A percentile compares a stretch with the other conserved stretches of the same genome.
phyloP scores from a whole-genome alignment of 2,797 vertebrate genomes.

The Phylloscopus collybita region DNA sequence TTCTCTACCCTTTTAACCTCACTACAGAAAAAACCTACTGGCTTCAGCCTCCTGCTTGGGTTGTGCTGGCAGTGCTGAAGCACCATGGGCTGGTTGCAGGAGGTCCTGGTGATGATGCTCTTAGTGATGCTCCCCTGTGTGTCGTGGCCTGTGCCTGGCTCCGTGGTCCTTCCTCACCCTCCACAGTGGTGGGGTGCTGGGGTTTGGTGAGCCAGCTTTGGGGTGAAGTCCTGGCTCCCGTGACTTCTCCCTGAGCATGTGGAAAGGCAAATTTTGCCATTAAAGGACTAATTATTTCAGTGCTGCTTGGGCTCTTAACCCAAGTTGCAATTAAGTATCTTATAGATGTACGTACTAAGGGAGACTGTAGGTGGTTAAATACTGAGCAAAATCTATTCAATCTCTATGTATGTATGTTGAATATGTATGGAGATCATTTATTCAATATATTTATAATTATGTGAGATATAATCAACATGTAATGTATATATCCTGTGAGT shows the following conservation, averaged over 20 bases:
- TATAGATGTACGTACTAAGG: rapidly evolving
- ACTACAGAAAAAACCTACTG: background rate
- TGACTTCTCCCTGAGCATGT: background rate
- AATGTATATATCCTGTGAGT: background rate
- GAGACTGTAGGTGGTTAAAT: background rate
- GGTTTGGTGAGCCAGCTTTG: background rate
- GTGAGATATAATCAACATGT: background rate
- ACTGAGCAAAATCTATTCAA: background rate
- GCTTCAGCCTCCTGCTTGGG: background rate
- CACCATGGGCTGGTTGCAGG: background rate
- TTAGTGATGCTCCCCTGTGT: background rate
- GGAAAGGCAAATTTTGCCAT: background rate
- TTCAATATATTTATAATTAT: background rate
- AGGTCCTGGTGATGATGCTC: background rate
- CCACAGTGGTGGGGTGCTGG: background rate
- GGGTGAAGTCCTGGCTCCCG: background rate
- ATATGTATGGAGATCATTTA: background rate
- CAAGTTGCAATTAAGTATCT: background rate
- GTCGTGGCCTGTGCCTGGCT: rapidly evolving
- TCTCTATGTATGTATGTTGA: background rate
- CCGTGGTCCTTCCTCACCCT: background rate
- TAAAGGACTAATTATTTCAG: background rate
- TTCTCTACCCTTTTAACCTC: conserved; percentile 65
- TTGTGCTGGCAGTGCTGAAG: background rate
- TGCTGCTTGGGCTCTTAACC: rapidly evolving